Evolutionary conservation across 2,797 vertebrate species (phyloP).

Genomic region (Thamnophis elegans): DNA sequence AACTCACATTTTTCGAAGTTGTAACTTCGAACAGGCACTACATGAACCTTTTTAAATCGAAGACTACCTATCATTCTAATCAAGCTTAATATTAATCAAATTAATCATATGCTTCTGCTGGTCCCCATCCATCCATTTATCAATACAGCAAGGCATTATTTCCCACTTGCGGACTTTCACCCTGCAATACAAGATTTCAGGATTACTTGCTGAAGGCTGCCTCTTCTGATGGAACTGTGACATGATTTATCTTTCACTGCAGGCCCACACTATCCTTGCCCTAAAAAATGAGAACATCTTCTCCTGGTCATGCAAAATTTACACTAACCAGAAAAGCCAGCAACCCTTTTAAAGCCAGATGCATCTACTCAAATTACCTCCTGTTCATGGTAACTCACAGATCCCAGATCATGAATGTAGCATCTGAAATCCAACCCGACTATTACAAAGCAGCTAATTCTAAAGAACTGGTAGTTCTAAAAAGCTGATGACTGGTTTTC

Average conservation of each 20-base stretch:
- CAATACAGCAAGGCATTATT: background rate
- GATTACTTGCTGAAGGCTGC: background rate
- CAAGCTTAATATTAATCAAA: background rate
- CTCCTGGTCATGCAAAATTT: background rate
- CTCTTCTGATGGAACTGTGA: too few species aligned
- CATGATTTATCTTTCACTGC: background rate
- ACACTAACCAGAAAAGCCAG: background rate
- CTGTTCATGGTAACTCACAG: background rate
- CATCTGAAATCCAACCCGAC: background rate
- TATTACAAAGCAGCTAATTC: background rate
- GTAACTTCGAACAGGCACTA: too few species aligned
- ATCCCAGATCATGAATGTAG: background rate
- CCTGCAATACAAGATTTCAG: background rate
- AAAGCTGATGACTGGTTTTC: background rate
- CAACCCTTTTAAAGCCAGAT: background rate
- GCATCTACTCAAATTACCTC: background rate
- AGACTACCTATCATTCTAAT: background rate
- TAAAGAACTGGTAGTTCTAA: background rate
- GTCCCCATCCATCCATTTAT: background rate
- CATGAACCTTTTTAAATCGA: too few species aligned
- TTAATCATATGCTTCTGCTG: background rate
- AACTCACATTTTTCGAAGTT: too few species aligned
- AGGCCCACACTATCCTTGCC: background rate
- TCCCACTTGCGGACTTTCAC: background rate
- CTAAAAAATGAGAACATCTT: background rate